These are phyloP conservation scores for Mercenaria mercenaria DNA, from an alignment of 1,140 invertebrate species.

Conservation along the genomic window DNA sequence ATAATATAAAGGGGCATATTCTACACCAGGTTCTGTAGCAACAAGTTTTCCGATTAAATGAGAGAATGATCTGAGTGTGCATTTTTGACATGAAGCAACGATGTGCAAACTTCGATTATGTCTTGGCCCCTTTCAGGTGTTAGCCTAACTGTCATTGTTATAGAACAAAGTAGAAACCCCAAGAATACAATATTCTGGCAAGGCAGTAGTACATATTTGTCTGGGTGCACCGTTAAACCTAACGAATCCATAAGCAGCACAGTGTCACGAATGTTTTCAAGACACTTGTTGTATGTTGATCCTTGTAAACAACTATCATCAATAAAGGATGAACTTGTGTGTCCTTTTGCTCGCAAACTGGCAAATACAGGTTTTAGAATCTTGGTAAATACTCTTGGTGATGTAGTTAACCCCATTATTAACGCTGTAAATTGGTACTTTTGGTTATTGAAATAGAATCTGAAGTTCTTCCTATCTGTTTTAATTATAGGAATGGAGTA, in stretches of 20 bases:
- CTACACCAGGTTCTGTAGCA: conserved; percentile 43
- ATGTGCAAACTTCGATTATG: not conserved
- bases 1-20: conserved; percentile 56
- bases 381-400: not conserved
- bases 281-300: conserved; percentile 47
- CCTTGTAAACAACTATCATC: conserved; percentile 65
- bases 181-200: conserved; percentile 28
- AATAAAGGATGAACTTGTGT: conserved; percentile 56
- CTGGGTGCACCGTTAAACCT: conserved; percentile 62
- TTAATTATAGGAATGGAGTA: not conserved
- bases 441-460: not conserved
- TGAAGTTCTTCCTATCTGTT: not conserved
- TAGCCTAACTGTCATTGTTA: conserved; percentile 58
- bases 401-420: not conserved
- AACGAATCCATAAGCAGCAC: conserved; percentile 25
- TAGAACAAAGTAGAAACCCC: conserved; percentile 52
- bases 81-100: not conserved
- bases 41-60: conserved; percentile 37
- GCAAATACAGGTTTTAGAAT: conserved; percentile 18
- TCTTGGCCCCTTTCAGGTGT: not conserved
- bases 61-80: conserved; percentile 31
- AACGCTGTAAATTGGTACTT: conserved; percentile 10
- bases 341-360: not conserved
- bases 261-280: conserved; percentile 63
- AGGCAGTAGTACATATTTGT: conserved; percentile 58